Conservation (phyloP, 2,113 vertebrate species). For the Myotis lucifugus region DNA sequence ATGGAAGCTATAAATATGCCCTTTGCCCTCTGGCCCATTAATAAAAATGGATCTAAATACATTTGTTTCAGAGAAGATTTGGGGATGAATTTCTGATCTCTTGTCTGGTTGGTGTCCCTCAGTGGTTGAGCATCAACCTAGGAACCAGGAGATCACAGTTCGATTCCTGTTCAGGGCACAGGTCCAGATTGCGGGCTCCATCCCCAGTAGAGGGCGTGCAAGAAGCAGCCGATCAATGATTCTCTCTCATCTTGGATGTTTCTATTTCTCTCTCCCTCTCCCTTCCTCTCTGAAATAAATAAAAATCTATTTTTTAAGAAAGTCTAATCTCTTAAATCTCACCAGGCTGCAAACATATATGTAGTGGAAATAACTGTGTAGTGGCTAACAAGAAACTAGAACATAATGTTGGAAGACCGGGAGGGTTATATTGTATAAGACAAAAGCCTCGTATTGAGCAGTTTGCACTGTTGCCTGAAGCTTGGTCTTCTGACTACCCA, state of each 20-base stretch:
- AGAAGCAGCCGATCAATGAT: too few relatives aligned
- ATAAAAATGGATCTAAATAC: constrained; percentile 16
- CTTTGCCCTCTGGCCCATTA: neutral
- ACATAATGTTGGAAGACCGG: neutral
- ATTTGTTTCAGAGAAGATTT: constrained; percentile 41
- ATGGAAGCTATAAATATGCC: neutral
- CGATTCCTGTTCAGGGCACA: too few relatives aligned
- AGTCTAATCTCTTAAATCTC: neutral
- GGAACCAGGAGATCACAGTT: too few relatives aligned
- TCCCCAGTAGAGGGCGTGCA: too few relatives aligned
- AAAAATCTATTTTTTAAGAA: neutral
- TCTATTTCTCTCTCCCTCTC: too few relatives aligned
- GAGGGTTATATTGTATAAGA: neutral
- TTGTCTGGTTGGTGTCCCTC: neutral
- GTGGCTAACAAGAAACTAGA: neutral
- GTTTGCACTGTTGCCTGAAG: neutral
- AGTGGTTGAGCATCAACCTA: too few relatives aligned
- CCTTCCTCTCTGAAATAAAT: too few relatives aligned
- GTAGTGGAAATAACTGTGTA: neutral
- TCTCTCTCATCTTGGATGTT: too few relatives aligned
- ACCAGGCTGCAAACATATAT: neutral
- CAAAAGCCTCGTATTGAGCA: neutral
- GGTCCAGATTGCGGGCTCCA: too few relatives aligned
- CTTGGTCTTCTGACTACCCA: neutral
- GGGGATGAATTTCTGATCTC: neutral